Evolutionary conservation across 2,113 vertebrate species (phyloP), one percentile per base, ranked within the genome.

Genomic region (Aythya baeri): DNA sequence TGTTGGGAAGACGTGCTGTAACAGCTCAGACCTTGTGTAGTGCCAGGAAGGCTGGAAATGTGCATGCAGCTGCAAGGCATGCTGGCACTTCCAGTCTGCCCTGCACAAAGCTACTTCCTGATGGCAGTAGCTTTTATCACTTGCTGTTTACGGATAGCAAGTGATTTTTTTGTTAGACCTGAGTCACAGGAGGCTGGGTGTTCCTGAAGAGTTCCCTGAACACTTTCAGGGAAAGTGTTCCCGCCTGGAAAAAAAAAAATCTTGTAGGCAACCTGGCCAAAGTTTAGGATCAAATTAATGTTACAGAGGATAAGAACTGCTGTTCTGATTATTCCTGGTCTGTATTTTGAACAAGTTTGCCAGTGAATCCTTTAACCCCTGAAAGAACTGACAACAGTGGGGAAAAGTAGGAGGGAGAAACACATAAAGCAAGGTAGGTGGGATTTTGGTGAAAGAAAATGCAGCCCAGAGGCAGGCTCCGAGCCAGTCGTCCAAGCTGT

Each of bases 31-130:
- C 13, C 17, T 13, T 20, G 31, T 8, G 36, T n/a, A 44, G 9
- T 34, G 34, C n/a, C n/a, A 50, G n/a, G 65, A 38, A 15, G 36
- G 67, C 26, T 67, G 68, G 22, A 20, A 16, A 41, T 0, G 2
- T 7, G 25, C 38, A n/a, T 2, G 0, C 12, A 38, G 36, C 26
- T 31, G 9, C 13, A 6, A 9, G 31, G 41, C 34, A 17, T 11
- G 2, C 7, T 11, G 44, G 15, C 32, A 44, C 49, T 26, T 63
- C 23, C 25, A 32, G 23, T 63, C 26, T 50, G 21, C 22, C 50
- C 23, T 50, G 50, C 23, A 50, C 50, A 50, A 25, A 11, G 13
- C 22, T 25, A 50, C 23, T 50, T 25, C 6, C 50, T 3, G 50
- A 50, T 50, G 23, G 13, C 63, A 27, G 26, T 41, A n/a, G 12